Conservation (phyloP, 2,797 vertebrate genomes). For the Loriculus beryllinus region DNA sequence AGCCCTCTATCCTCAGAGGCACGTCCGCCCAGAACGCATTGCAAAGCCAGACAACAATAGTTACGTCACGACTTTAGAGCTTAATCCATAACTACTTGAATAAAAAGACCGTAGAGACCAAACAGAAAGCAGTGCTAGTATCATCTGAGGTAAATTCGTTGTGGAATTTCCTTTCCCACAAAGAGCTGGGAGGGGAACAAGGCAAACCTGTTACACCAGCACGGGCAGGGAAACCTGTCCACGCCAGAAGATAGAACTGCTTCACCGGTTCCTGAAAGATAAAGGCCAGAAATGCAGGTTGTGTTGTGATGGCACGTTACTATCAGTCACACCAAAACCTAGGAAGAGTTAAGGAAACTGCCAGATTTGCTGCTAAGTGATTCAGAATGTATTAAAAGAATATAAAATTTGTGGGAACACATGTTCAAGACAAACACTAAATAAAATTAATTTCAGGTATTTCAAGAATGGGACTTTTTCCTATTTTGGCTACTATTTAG, state of each 20-base stretch:
- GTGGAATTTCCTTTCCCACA: conserved; percentile 59
- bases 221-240: conserved; percentile 43
- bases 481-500: not conserved
- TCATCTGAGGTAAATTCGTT: conserved; percentile 27
- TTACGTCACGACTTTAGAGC: not conserved
- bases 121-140: not conserved
- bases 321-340: not conserved
- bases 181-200: conserved; percentile 61
- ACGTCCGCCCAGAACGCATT: accelerated
- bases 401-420: not conserved
- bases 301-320: not conserved
- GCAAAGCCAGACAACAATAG: not conserved
- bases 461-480: not conserved
- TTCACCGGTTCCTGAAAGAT: conserved; percentile 26
- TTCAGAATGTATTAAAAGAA: not conserved
- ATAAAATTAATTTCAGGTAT: not conserved
- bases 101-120: not conserved
- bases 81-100: not conserved
- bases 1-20: not conserved
- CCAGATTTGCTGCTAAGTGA: not conserved
- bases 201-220: conserved; percentile 68
- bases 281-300: conserved; percentile 54
- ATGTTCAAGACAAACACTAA: not conserved
- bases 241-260: not conserved
- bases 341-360: not conserved